phyloP scores from a whole-genome alignment of 1,140 invertebrate species.

The Acromyrmex charruanus region DNA sequence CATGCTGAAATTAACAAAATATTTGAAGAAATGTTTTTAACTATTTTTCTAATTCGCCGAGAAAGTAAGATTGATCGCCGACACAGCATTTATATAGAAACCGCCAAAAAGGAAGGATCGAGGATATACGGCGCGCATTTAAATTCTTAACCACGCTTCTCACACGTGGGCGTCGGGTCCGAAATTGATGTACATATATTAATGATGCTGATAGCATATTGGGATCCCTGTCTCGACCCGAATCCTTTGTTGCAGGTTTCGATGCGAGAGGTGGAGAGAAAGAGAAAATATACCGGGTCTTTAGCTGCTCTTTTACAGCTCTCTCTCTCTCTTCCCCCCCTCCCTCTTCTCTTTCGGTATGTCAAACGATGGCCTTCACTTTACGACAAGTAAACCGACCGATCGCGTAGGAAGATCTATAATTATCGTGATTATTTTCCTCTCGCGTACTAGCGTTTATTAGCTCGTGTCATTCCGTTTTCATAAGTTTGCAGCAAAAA shows the following conservation, averaged over 20 bases:
- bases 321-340: neutral
- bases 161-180: slow-evolving; percentile 64
- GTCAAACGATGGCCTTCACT: slow-evolving; percentile 42
- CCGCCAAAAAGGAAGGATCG: slow-evolving; percentile 46
- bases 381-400: slow-evolving; percentile 39
- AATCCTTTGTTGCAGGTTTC: slow-evolving; percentile 54
- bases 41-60: neutral
- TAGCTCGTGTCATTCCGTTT: slow-evolving; percentile 26
- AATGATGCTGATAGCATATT: slow-evolving; percentile 68
- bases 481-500: neutral
- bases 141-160: slow-evolving; percentile 70
- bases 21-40: neutral
- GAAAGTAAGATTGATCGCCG: slow-evolving; percentile 41
- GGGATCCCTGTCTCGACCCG: slow-evolving; percentile 47
- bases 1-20: neutral
- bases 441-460: slow-evolving; percentile 39
- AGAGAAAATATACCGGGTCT: slow-evolving; percentile 40
- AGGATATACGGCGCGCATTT: slow-evolving; percentile 61
- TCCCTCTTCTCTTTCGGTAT: neutral
- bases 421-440: slow-evolving; percentile 57
- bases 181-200: slow-evolving; percentile 76
- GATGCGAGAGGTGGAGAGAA: neutral
- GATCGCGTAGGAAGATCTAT: slow-evolving; percentile 56
- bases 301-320: neutral
- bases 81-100: slow-evolving; percentile 16